These are phyloP conservation scores for Brachionus plicatilis DNA, from an alignment of 1,140 invertebrate species.

Conservation along the genomic window DNA sequence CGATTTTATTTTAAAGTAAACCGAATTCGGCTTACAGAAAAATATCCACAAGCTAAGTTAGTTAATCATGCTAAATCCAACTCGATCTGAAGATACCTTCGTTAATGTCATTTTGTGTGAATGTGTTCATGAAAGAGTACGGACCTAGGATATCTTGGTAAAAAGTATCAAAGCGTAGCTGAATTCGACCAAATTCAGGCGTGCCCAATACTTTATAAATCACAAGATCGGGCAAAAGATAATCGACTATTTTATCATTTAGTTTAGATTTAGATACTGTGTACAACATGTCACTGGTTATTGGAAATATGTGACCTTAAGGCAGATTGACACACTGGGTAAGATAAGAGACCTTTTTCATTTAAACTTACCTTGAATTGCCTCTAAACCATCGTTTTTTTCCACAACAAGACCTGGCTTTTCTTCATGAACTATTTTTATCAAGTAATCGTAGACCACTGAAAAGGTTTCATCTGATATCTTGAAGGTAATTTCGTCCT, in stretches of 20 bases:
- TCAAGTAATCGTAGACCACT: neutral
- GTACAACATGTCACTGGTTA: neutral
- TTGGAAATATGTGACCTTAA: constrained; percentile 20
- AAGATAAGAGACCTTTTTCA: neutral
- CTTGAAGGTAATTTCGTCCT: constrained; percentile 6
- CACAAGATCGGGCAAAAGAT: neutral
- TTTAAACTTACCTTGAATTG: constrained; percentile 14
- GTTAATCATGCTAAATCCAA: neutral
- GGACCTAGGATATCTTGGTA: constrained; percentile 16
- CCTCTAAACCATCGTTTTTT: constrained; percentile 5
- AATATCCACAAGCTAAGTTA: neutral
- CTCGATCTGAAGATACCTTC: neutral
- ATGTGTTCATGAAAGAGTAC: constrained; percentile 30
- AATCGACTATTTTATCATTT: neutral
- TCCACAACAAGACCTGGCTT: neutral
- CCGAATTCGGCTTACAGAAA: neutral
- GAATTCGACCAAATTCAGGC: constrained; percentile 13
- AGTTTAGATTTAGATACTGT: constrained; percentile 9
- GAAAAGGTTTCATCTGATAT: neutral
- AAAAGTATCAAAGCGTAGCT: constrained; percentile 12
- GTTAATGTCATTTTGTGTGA: constrained; percentile 11
- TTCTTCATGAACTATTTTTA: neutral
- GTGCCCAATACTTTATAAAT: neutral
- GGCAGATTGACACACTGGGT: neutral
- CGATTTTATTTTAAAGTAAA: neutral